These are phyloP conservation scores for Pachyseris speciosa DNA, from an alignment of 64 coral and sea anemone species.

Conservation along the genomic window DNA sequence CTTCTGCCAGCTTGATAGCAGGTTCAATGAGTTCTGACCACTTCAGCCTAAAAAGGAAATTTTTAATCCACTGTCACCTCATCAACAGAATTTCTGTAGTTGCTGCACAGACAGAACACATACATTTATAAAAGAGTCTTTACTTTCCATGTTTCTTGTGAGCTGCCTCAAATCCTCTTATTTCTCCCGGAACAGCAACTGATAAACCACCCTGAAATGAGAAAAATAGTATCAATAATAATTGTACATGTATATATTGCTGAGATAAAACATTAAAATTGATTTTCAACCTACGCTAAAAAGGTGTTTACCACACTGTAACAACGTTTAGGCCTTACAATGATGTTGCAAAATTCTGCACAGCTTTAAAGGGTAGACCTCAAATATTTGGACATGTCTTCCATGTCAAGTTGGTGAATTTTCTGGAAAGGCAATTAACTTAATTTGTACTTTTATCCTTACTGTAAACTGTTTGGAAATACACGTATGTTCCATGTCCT, in stretches of 20 bases:
- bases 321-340: not conserved
- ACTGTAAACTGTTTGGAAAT: too few species aligned
- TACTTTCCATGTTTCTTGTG: slow-evolving; percentile 96
- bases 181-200: slow-evolving; percentile 87
- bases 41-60: slow-evolving; percentile 62
- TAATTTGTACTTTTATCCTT: too few species aligned
- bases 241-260: too few species aligned
- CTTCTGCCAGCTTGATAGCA: slow-evolving; percentile 80
- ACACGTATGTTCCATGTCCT: too few species aligned
- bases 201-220: slow-evolving; percentile 74
- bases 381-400: too few species aligned
- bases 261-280: too few species aligned
- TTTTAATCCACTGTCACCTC: not conserved
- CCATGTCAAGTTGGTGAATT: too few species aligned
- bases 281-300: too few species aligned
- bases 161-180: slow-evolving; percentile 84
- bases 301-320: not conserved
- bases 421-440: too few species aligned
- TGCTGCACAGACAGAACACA: too few species aligned
- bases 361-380: too few species aligned
- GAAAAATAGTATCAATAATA: not conserved
- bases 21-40: slow-evolving; percentile 91
- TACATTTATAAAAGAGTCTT: not conserved
- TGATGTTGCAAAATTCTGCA: too few species aligned
- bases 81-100: not conserved